Base-by-base conservation (phyloP, 2,888 invertebrate genomes). In the Clostera curtula region DNA sequence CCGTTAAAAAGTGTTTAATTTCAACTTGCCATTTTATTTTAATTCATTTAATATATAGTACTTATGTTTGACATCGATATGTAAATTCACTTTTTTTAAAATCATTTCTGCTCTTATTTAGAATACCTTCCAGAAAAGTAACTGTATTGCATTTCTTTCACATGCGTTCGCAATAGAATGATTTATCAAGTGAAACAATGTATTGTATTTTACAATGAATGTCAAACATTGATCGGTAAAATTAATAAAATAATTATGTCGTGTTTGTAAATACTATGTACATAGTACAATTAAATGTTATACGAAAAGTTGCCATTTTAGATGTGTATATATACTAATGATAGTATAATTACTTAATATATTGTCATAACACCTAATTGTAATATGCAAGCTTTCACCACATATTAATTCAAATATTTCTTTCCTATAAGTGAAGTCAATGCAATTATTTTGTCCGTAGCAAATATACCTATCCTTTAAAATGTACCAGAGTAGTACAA, bases 301-400 rank as follows among this genome's bases (percentile, higher is more conserved):
- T 56, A 69, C 54, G 53, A 64, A 51, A 34, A 44, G 70, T 71
- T 71, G 72, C 72, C 72, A 72, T 70, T 68, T 48, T 59, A 66
- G 57, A 44, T 46, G 40, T 34, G n/a, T n/a, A 27, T 37, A 43
- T 39, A 43, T 40, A 40, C 38, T 43, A 41, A 47, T 36, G 48
- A 39, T 50, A 48, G 50, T 43, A 39, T 49, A 40, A 31, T 45
- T 43, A 29, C 36, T 41, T 39, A 44, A 43, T 47, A 42, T 44
- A 56, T 43, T 41, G 46, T 43, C 30, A 45, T 51, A 51, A 55
- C 50, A 53, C 17, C 14, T 16, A 25, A 21, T 25, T 19, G 18
- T 33, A 23, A 24, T 19, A 23, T 3, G 13, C 12, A 10, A 17
- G 19, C 23, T 15, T 22, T 14, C 6, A 7, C 9, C 8, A 25